Base-by-base conservation (phyloP, 2,888 invertebrate genomes). In the Netelia virgata region DNA sequence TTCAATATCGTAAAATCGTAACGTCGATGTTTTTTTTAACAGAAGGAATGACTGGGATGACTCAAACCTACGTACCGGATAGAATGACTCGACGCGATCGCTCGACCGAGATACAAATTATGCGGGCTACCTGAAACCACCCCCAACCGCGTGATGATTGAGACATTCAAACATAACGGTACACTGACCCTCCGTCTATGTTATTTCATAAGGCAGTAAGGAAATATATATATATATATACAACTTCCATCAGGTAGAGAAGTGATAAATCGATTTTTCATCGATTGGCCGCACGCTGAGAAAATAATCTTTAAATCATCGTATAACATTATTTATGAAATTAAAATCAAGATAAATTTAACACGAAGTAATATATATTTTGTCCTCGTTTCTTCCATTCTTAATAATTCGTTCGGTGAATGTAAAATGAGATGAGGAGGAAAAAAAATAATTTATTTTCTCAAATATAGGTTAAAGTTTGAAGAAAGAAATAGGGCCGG, bases 91-190 rank as follows among this genome's bases (percentile, higher is more conserved):
- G 68, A 66, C 70, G 66, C 41, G 66, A 75, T 80, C 66, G 41
- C 23, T 70, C 70, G 55, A 59, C 43, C 61, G 70, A 59, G 79
- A 83, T 83, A 75, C 50, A 23, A 53, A 76, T 76, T 76, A 80
- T 68, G 43, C 61, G 47, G 63, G 68, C 73, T 77, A 76, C 68
- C 63, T 73, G 68, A 76, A 77, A 68, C 41, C 68, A 84, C 80
- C 84, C 80, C 76, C 76, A 63, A 80, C 72, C 14, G 84, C 11
- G 78, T 55, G 76, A 84, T 66, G 63, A 84, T 76, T 73, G 68
- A 74, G 76, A 84, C 47, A 73, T 73, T 84, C 63, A 20, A 53
- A 28, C 70, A 59, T 36, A 43, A 72, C 64, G 66, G 63, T 18
- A 74, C 50, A 74, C 20, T 47, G 70, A 77, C 41, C 64, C 36